Evolutionary conservation across 1,140 invertebrate species (phyloP).

Genomic region (Wasmannia auropunctata): DNA sequence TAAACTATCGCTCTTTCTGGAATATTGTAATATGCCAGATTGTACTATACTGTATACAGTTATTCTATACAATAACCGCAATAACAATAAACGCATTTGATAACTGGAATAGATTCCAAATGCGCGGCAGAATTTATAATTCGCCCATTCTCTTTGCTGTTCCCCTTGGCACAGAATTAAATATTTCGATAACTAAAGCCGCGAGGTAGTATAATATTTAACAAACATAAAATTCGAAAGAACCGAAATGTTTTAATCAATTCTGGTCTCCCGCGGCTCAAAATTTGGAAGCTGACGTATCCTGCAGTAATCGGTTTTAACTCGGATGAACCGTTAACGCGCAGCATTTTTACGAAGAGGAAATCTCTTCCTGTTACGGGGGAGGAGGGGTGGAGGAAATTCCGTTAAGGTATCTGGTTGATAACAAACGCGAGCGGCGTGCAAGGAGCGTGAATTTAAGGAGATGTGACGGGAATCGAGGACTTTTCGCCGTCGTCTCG

Average conservation of each 20-base stretch:
- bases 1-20: background rate
- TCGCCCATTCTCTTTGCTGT: background rate
- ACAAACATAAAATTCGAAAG: background rate
- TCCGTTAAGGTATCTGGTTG: background rate
- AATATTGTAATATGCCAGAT: background rate
- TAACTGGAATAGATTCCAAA: background rate
- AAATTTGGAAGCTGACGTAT: constrained; percentile 7
- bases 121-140: background rate
- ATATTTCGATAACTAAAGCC: background rate
- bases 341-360: background rate
- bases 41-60: too few species aligned
- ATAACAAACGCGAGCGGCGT: background rate
- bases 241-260: background rate
- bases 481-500: background rate
- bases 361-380: background rate
- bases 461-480: background rate
- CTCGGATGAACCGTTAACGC: background rate
- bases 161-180: background rate
- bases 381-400: background rate
- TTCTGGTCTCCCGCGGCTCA: background rate
- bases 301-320: constrained; percentile 14
- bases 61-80: too few species aligned
- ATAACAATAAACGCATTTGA: background rate
- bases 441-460: background rate
- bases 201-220: background rate